Conservation (phyloP, 2,113 vertebrate species). For the Apistogramma diplotaenia region DNA sequence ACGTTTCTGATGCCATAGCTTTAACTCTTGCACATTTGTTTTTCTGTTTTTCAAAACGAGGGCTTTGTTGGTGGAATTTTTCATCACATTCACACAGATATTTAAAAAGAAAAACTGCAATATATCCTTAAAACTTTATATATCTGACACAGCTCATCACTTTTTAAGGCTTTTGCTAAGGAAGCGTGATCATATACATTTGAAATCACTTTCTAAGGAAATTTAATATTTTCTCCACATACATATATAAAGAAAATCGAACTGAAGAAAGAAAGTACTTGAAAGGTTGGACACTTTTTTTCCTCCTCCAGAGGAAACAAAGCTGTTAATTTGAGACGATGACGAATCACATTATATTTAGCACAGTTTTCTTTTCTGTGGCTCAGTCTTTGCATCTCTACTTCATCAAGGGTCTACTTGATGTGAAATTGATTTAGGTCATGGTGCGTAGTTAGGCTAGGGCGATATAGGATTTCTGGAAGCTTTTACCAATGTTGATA, state of each 20-base stretch:
- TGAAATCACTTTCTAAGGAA: not conserved
- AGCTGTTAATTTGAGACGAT: not conserved
- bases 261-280: constrained; percentile 42
- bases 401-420: not conserved
- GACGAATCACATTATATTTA: constrained; percentile 10
- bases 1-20: constrained; percentile 66
- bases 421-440: constrained; percentile 1
- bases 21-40: constrained; percentile 71
- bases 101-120: constrained; percentile 29
- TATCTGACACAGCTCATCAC: constrained; percentile 13
- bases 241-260: constrained; percentile 2
- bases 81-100: constrained; percentile 14
- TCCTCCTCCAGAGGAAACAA: not conserved
- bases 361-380: constrained; percentile 7
- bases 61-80: constrained; percentile 31
- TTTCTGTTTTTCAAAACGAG: constrained; percentile 53
- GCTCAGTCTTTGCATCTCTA: not conserved
- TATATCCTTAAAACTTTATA: constrained; percentile 20
- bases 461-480: not conserved
- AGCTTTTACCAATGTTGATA: constrained; percentile 17
- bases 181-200: not conserved
- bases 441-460: not conserved
- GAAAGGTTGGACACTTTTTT: constrained; percentile 32
- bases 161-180: constrained; percentile 4
- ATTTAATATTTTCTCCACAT: not conserved